Base-by-base conservation (phyloP, 2,888 invertebrate genomes). In the Cantharis flavilabris region DNA sequence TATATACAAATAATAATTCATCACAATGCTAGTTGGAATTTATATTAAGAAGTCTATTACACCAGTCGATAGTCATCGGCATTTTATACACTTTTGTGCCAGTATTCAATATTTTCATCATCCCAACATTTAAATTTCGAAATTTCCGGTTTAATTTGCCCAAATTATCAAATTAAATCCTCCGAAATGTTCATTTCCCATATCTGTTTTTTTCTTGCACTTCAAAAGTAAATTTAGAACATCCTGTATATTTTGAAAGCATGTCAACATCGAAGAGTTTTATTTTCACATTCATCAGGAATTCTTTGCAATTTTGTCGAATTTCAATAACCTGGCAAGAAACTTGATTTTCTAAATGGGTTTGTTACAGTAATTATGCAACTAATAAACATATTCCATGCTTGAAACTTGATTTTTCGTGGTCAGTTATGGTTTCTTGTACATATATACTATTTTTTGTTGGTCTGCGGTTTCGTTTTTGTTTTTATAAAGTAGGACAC, bases 121-220 rank as follows among this genome's bases (percentile, higher is more conserved):
- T 7, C n/a, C n/a, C 49, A n/a, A 49, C 33, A 33, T n/a, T n/a
- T n/a, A 5, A 5, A 49, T 13, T 33, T 13, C 13, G 13, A 13
- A 4, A 13, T n/a, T 49, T 49, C 49, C 49, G 49, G n/a, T 49
- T 49, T 49, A 49, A n/a, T 49, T 49, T 11, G 5, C 7, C 5
- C 49, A 49, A 49, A 49, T 49, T 49, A 49, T 49, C 49, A 7
- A 5, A 49, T 7, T 11, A 49, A 7, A 1, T 4, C 13, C 3
- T 71, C 71, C 70, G 71, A 73, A 73, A 70, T 69, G 69, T 76
- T 76, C 64, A 23, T 26, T 14, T 67, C 72, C 14, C 20, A 23
- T 5, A 23, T 23, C 26, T 26, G 20, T 2, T 26, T 26, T 26
- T 26, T 9, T 30, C 10, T 9, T 28, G 28, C 28, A 28, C 5